Percentiles rank a stretch among this genome's conserved stretches.
Evolutionary conservation across 1,140 invertebrate species (phyloP).

Genomic region (Oedothorax gibbosus): DNA sequence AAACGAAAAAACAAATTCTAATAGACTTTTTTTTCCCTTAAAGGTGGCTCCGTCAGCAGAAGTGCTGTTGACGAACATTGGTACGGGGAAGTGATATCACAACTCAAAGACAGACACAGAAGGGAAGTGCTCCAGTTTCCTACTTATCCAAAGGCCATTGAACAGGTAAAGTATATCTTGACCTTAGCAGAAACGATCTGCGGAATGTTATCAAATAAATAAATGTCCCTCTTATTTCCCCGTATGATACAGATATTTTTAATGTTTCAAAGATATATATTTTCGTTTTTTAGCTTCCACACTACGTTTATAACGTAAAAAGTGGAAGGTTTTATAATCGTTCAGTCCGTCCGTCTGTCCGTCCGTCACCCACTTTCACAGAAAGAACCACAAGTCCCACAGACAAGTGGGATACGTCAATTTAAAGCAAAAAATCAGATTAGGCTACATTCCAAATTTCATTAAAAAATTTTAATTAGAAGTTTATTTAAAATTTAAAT

Average conservation of each 20-base stretch:
- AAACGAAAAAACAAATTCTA: too few species aligned
- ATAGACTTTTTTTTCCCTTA: too few species aligned
- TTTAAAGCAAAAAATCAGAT: too few species aligned
- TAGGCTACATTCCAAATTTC: too few species aligned
- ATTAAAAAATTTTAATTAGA: background rate
- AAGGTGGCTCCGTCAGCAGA: constrained; percentile 6
- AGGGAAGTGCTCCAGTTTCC: constrained; percentile 71
- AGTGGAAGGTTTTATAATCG: too few species aligned
- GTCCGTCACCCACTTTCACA: too few species aligned
- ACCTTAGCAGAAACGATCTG: background rate
- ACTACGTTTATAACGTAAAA: background rate
- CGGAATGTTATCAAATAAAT: background rate
- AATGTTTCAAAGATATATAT: too few species aligned
- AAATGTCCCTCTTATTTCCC: background rate
- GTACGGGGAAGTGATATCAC: constrained; percentile 79
- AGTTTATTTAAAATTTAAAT: background rate
- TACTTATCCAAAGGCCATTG: constrained; percentile 79
- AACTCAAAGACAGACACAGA: constrained; percentile 75
- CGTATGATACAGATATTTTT: too few species aligned
- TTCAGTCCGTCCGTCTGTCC: too few species aligned
- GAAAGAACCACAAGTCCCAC: too few species aligned
- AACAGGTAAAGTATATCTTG: constrained; percentile 71
- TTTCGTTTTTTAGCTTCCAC: too few species aligned
- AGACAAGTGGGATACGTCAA: too few species aligned
- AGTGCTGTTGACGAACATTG: constrained; percentile 73